These are phyloP conservation scores for Erethizon dorsatum DNA, from an alignment of 2,797 vertebrate genomes.

Conservation along the genomic window DNA sequence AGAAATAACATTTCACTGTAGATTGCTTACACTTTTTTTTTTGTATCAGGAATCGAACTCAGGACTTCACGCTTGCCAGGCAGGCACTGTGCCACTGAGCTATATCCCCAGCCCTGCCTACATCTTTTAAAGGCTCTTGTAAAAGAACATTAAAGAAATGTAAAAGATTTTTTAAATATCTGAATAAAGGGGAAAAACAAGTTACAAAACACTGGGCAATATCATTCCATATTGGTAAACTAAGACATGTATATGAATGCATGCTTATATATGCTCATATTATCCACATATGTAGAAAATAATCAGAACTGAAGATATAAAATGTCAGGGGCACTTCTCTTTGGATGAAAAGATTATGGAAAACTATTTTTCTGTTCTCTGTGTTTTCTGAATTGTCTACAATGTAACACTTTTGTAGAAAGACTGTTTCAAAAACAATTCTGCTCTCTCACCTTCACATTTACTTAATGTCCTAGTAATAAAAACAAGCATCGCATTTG, in stretches of 20 bases:
- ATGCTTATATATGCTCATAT: background rate
- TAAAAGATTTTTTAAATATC: background rate
- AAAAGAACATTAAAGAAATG: slow-evolving; percentile 3
- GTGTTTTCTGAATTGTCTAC: slow-evolving; percentile 26
- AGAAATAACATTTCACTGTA: background rate
- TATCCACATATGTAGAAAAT: background rate
- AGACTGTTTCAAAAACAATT: background rate
- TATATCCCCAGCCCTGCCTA: too few relatives aligned
- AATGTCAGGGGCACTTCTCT: background rate
- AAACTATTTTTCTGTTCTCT: background rate
- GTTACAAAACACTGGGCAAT: background rate
- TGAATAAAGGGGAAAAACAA: background rate
- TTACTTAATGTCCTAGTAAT: background rate
- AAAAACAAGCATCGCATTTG: background rate
- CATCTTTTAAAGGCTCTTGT: background rate
- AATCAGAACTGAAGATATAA: background rate
- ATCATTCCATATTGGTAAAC: slow-evolving; percentile 28
- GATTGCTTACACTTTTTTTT: background rate
- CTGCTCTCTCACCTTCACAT: background rate
- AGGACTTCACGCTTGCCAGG: too few relatives aligned
- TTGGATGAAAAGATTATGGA: background rate
- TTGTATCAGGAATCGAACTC: too few relatives aligned
- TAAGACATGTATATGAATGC: background rate
- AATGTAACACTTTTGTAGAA: slow-evolving; percentile 43
- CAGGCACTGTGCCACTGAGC: too few relatives aligned